Base-by-base conservation (phyloP, 64 coral and sea anemone species). In the Pocillopora verrucosa region DNA sequence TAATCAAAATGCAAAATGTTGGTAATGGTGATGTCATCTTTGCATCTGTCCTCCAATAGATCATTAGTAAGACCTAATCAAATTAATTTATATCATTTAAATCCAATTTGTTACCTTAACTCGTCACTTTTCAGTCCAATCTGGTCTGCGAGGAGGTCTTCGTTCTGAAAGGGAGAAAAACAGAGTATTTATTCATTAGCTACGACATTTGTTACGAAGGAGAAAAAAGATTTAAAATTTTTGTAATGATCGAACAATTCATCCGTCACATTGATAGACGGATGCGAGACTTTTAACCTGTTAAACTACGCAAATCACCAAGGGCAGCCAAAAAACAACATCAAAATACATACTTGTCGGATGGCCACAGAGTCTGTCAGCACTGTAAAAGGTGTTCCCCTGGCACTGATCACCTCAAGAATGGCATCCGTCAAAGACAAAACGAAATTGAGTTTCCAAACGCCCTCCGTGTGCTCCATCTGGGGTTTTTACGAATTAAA, bases 401-500 rank as follows among this genome's bases (percentile, higher is more conserved):
- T 76, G 12, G 95, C 78, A 74, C 88, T 65, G 16, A 94, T 81
- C 19, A 98, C 95, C 59, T 94, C 95, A 80, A 91, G 72, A 83
- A 98, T 98, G 78, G 95, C 95, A 75, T 98, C 95, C 11, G 91
- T 78, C 73, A 98, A 61, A 0, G 86, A 94, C 36, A 94, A 62
- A 16, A 93, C 95, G 30, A 98, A 73, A 35, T 91, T 89, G 19
- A 98, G 69, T 58, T 98, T 98, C 67, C 89, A 90, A 24, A 98
- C 91, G 26, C 95, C 95, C 36, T 98, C 95, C 0, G 95, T 98
- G 59, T 98, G 92, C 72, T 98, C 95, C 16, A 78, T 88, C 95
- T 98, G 59, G 14, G 38, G 30, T 17, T 25, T 11, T 57, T 15
- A 67, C 16, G 76, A 14, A 22, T 16, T 38, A 25, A 22, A 76